Evolutionary conservation across 2,888 invertebrate genomes (phyloP).

Genomic region (Leptinotarsa haldemani): DNA sequence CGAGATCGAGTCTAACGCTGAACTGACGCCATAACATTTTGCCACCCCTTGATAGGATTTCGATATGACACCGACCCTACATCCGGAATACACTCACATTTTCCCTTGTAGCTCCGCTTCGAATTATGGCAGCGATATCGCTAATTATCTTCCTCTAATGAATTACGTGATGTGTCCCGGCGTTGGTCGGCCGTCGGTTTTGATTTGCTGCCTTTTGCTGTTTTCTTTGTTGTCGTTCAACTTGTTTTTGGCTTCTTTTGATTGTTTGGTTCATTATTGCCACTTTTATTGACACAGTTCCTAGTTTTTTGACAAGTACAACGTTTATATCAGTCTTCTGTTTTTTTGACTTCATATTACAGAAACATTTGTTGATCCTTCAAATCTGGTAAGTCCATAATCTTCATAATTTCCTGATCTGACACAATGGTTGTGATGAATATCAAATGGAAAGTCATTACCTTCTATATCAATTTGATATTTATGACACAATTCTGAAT

Average conservation of each 20-base stretch:
- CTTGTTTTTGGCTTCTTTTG: not conserved
- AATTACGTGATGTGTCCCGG: conserved; percentile 49
- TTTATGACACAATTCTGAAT: too few species aligned
- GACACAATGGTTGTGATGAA: too few species aligned
- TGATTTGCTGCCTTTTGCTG: conserved; percentile 29
- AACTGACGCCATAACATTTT: conserved; percentile 46
- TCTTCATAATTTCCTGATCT: too few species aligned
- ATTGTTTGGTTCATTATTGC: not conserved
- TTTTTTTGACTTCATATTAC: too few species aligned
- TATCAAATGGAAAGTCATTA: too few species aligned
- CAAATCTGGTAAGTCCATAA: too few species aligned
- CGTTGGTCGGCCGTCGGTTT: conserved; percentile 40
- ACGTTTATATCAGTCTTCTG: not conserved
- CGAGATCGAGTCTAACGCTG: conserved; percentile 44
- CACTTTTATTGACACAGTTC: not conserved
- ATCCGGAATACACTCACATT: conserved; percentile 43
- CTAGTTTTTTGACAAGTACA: not conserved
- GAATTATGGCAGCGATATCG: conserved; percentile 52
- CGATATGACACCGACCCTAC: conserved; percentile 45
- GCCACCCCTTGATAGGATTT: conserved; percentile 49
- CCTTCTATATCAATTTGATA: too few species aligned
- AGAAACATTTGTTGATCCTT: too few species aligned
- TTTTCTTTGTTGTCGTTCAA: conserved; percentile 5
- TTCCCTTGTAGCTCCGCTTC: conserved; percentile 38
- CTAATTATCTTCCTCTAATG: conserved; percentile 52